Evolutionary conservation across 2,888 invertebrate genomes (phyloP).

Genomic region (Conomelus anceps): DNA sequence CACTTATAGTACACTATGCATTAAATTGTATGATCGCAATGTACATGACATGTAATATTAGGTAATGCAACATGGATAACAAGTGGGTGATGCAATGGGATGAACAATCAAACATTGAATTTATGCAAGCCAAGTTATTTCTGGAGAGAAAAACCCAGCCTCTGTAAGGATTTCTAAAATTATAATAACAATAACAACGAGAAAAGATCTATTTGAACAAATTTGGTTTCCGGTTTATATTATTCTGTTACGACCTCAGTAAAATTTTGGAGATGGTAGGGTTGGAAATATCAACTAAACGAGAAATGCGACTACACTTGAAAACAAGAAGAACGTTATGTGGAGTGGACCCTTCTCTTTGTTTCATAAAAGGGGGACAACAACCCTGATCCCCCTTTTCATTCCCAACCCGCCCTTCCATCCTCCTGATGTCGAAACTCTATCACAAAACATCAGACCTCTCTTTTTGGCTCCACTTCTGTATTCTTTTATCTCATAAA

Average conservation of each 20-base stretch:
- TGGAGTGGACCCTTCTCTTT: background rate
- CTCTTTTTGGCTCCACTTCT: background rate
- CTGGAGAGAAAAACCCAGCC: background rate
- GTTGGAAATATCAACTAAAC: background rate
- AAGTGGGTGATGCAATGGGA: no score
- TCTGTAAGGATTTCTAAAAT: background rate
- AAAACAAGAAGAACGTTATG: background rate
- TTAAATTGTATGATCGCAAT: no score
- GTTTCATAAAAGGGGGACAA: background rate
- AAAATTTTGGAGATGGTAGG: background rate
- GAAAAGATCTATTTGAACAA: background rate
- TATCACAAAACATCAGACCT: background rate
- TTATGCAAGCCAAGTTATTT: background rate
- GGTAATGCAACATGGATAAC: background rate
- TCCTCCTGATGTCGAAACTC: background rate
- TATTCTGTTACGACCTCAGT: background rate
- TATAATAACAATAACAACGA: background rate
- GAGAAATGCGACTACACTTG: background rate
- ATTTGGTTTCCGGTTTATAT: background rate
- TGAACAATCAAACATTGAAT: background rate
- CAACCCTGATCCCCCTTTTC: background rate
- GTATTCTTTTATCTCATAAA: background rate
- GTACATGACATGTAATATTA: no score
- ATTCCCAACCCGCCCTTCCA: background rate
- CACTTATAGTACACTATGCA: no score